A percentile compares a stretch with the other conserved stretches of the same genome.
These are phyloP conservation scores for Crenichthys baileyi DNA, from an alignment of 2,797 vertebrate species.

Conservation along the genomic window DNA sequence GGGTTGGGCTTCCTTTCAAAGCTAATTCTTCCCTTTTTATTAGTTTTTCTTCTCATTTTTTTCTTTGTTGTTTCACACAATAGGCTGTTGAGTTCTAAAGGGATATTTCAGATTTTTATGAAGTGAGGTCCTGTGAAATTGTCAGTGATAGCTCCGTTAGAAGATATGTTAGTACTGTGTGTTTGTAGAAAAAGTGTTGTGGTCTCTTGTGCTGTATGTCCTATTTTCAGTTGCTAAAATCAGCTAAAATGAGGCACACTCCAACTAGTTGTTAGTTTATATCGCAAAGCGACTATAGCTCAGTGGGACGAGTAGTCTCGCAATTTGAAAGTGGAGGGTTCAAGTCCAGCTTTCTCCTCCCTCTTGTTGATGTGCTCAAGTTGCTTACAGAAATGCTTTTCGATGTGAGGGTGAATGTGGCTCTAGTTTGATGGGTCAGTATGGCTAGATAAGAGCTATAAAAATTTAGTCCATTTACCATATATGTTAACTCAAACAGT, in stretches of 20 bases:
- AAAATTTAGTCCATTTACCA: too few species aligned
- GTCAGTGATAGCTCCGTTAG: background rate
- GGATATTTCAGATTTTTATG: too few species aligned
- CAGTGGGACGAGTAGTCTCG: too few species aligned
- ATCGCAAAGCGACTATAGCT: too few species aligned
- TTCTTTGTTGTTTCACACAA: background rate
- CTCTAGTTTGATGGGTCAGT: too few species aligned
- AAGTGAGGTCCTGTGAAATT: background rate
- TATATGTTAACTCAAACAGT: background rate
- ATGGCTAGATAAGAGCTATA: too few species aligned
- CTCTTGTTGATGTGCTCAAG: too few species aligned
- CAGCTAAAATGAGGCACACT: background rate
- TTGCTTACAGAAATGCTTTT: too few species aligned
- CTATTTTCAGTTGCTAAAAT: too few species aligned
- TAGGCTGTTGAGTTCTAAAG: background rate
- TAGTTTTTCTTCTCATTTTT: background rate
- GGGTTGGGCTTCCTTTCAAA: conserved; percentile 43
- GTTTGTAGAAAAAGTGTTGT: background rate
- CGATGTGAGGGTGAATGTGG: too few species aligned
- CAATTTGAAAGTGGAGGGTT: too few species aligned
- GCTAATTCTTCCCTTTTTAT: conserved; percentile 17
- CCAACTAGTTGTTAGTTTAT: background rate
- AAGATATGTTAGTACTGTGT: background rate
- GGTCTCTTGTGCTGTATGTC: background rate
- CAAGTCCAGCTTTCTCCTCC: too few species aligned